A percentile compares a stretch with the other conserved stretches of the same genome.
Conservation (phyloP, 2,888 invertebrate species). For the Aromia moschata region DNA sequence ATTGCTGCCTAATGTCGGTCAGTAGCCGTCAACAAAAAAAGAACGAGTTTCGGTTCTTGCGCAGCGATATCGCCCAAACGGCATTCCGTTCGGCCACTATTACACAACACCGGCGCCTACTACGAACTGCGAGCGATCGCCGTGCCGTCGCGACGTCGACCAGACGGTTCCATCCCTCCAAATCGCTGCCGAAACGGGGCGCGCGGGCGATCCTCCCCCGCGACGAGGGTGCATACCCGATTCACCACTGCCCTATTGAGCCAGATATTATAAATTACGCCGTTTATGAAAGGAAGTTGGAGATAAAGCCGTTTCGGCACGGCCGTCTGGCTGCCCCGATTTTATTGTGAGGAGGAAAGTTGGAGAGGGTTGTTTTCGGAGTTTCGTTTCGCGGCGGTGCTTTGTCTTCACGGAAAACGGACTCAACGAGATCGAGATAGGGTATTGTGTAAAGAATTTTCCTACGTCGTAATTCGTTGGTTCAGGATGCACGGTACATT, state of each 20-base stretch:
- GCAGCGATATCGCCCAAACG: conserved; percentile 5
- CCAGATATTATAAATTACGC: conserved; percentile 39
- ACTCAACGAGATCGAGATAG: too few relatives aligned
- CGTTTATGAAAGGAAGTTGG: conserved; percentile 7
- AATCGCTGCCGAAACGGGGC: conserved; percentile 28
- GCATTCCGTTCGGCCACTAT: conserved; percentile 1
- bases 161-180: conserved; percentile 41
- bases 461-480: too few relatives aligned
- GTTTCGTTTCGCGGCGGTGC: too few relatives aligned
- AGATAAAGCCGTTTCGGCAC: too few relatives aligned
- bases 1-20: not conserved
- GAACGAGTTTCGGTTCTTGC: not conserved
- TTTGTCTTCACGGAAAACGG: too few relatives aligned
- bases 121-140: conserved; percentile 17
- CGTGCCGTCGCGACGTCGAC: conserved; percentile 41
- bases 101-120: conserved; percentile 11
- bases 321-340: too few relatives aligned
- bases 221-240: conserved; percentile 32
- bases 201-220: conserved; percentile 22
- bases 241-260: conserved; percentile 54
- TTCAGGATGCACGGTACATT: too few relatives aligned
- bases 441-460: too few relatives aligned
- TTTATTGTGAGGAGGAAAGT: too few relatives aligned
- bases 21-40: not conserved
- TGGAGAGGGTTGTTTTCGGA: too few relatives aligned